A percentile compares a stretch with the other conserved stretches of the same genome.
phyloP scores from a whole-genome alignment of 2,797 vertebrate species.

The Valencia hispanica region DNA sequence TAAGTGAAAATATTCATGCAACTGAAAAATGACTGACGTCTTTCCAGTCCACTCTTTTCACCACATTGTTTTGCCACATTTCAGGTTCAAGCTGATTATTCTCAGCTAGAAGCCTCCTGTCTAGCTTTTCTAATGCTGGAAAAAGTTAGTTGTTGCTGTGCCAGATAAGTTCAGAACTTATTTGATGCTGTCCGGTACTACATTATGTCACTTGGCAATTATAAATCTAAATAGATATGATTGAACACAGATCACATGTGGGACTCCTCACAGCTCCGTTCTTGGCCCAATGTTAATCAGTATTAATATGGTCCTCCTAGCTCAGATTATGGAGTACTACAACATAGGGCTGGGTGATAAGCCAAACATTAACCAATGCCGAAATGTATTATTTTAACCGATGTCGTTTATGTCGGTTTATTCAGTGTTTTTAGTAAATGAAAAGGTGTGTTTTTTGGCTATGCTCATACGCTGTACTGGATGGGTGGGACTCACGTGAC shows the following conservation, averaged over 20 bases:
- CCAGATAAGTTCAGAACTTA: background rate
- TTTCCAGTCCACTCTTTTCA: background rate
- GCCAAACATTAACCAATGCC: too few species aligned
- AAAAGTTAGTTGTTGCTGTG: background rate
- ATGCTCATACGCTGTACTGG: too few species aligned
- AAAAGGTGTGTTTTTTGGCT: too few species aligned
- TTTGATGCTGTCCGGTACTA: background rate
- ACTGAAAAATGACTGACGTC: conserved; percentile 26
- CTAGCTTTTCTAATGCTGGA: background rate
- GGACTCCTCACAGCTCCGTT: background rate
- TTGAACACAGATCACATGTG: background rate
- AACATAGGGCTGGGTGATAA: too few species aligned
- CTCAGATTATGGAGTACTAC: background rate
- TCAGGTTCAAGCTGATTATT: conserved; percentile 16
- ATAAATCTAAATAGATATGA: background rate
- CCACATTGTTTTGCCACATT: background rate
- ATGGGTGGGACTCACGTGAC: too few species aligned
- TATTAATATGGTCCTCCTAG: background rate
- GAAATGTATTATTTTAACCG: too few species aligned
- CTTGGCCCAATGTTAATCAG: background rate
- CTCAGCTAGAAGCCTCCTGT: background rate
- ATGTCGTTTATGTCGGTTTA: too few species aligned
- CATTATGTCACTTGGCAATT: background rate
- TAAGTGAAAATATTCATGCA: conserved; percentile 15
- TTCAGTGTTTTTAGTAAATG: too few species aligned